These are phyloP conservation scores for Bradynema listronoti DNA, from an alignment of 1,140 invertebrate species.

Conservation along the genomic window DNA sequence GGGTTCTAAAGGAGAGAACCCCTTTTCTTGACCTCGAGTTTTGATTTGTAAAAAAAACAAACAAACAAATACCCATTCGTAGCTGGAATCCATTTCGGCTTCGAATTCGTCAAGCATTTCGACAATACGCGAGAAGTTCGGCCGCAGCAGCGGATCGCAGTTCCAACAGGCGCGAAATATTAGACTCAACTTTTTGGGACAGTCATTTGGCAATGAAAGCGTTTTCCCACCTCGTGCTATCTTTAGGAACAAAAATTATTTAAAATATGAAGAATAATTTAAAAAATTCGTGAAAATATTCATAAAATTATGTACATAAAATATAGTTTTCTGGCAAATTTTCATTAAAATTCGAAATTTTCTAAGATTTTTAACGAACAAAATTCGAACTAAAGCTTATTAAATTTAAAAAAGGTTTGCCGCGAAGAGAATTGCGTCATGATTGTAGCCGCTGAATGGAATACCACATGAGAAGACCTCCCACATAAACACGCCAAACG, in stretches of 20 bases:
- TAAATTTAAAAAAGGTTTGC: background rate
- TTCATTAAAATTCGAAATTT: too few relatives aligned
- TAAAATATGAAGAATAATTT: background rate
- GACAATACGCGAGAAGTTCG: slow-evolving; percentile 10
- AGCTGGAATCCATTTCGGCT: slow-evolving; percentile 17
- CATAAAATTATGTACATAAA: too few relatives aligned
- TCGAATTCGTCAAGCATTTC: slow-evolving; percentile 23
- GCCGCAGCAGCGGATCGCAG: background rate
- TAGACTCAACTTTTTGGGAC: slow-evolving; percentile 1
- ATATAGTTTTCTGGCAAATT: too few relatives aligned
- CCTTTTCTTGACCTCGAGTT: too few relatives aligned
- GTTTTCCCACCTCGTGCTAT: slow-evolving; percentile 11
- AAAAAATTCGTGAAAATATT: too few relatives aligned
- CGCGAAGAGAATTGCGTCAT: slow-evolving; percentile 1
- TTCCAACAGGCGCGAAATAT: slow-evolving; percentile 25
- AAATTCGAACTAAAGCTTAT: background rate
- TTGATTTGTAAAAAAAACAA: too few relatives aligned
- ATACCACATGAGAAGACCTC: slow-evolving; percentile 20
- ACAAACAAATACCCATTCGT: slow-evolving; percentile 23
- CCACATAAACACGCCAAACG: slow-evolving; percentile 19
- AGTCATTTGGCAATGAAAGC: slow-evolving; percentile 21
- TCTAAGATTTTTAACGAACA: background rate
- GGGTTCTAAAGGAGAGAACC: too few relatives aligned
- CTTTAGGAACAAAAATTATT: background rate
- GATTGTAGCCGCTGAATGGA: slow-evolving; percentile 14